Percentiles rank a stretch among this genome's conserved stretches.
phyloP scores from a whole-genome alignment of 1,140 invertebrate genomes.

The Zaprionus ghesquierei region DNA sequence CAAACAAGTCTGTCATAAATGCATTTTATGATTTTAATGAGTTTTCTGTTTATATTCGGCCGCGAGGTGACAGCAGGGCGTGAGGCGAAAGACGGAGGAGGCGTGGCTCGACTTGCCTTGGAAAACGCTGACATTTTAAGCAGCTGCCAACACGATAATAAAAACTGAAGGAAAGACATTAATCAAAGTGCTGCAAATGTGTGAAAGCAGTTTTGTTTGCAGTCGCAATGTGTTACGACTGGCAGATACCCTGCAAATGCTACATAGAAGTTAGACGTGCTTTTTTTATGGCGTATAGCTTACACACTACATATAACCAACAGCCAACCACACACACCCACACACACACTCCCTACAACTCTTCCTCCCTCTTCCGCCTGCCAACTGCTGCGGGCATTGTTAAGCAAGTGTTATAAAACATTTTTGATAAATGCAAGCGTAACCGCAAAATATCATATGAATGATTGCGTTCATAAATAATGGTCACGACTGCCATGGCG shows the following conservation, averaged over 20 bases:
- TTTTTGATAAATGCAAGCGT: conserved; percentile 72
- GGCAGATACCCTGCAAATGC: conserved; percentile 2
- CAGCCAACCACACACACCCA: not conserved
- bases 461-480: conserved; percentile 79
- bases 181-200: conserved; percentile 18
- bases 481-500: conserved; percentile 39
- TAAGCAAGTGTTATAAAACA: conserved; percentile 75
- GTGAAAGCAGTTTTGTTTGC: not conserved
- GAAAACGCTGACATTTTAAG: conserved; percentile 32
- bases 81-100: not conserved
- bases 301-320: too few species aligned
- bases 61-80: not conserved
- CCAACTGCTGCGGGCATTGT: conserved; percentile 24
- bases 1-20: conserved; percentile 78
- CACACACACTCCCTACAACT: not conserved
- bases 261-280: not conserved
- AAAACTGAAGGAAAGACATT: conserved; percentile 31
- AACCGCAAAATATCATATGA: conserved; percentile 80
- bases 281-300: not conserved
- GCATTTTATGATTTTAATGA: conserved; percentile 81
- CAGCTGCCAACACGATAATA: conserved; percentile 32
- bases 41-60: conserved; percentile 74
- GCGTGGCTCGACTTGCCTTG: not conserved
- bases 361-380: not conserved
- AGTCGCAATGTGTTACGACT: not conserved